Percentiles rank a stretch among this genome's conserved stretches.
Evolutionary conservation across 2,113 vertebrate genomes (phyloP).

Genomic region (Pyrgilauda ruficollis): DNA sequence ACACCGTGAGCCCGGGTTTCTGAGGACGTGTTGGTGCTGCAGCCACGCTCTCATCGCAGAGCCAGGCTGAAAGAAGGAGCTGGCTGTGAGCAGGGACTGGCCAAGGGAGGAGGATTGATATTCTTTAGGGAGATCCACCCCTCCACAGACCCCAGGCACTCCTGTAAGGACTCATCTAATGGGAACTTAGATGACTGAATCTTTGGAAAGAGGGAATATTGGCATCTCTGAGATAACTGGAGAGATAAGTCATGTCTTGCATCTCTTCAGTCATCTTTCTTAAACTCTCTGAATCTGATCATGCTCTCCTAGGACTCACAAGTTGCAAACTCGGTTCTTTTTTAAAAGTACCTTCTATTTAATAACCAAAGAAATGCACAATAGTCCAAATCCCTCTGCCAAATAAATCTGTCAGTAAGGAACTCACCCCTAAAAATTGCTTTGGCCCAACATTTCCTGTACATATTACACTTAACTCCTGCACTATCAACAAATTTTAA

Average conservation of each 20-base stretch:
- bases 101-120: accelerated
- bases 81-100: neutral
- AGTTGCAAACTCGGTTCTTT: neutral
- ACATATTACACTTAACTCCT: neutral
- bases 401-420: conserved; percentile 19
- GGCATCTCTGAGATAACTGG: neutral
- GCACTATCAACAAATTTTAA: neutral
- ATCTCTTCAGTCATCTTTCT: neutral
- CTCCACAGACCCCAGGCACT: neutral
- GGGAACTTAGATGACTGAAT: neutral
- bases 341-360: neutral
- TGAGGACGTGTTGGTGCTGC: neutral
- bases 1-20: neutral
- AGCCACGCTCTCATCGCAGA: neutral
- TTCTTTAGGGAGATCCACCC: neutral
- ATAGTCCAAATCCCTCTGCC: neutral
- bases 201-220: neutral
- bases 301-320: neutral
- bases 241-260: neutral
- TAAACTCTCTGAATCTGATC: neutral
- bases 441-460: neutral
- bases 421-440: neutral
- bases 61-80: neutral
- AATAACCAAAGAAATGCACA: neutral
- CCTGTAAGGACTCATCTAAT: neutral